These are phyloP conservation scores for Esox lucius DNA, from an alignment of 2,797 vertebrate species.

Conservation along the genomic window DNA sequence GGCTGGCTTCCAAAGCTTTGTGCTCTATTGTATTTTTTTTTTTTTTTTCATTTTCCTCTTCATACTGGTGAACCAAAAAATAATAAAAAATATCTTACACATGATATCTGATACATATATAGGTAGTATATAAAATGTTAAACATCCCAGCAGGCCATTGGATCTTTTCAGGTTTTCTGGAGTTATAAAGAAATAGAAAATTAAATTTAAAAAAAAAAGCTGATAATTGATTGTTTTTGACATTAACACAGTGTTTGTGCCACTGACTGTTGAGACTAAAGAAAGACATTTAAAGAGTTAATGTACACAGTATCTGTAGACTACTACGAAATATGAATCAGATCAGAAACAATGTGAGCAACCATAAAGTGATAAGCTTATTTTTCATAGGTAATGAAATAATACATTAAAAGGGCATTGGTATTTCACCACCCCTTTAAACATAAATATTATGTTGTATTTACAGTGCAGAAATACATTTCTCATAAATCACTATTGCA, in stretches of 20 bases:
- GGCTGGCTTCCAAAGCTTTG: conserved; percentile 37
- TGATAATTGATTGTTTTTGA: conserved; percentile 31
- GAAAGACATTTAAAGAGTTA: conserved; percentile 16
- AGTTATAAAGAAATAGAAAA: conserved; percentile 39
- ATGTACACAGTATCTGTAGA: neutral
- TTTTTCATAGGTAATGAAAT: neutral
- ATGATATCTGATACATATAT: conserved; percentile 18
- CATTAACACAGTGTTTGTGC: conserved; percentile 34
- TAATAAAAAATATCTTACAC: conserved; percentile 33
- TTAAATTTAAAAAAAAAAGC: conserved; percentile 9
- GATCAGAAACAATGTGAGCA: neutral
- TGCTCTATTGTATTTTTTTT: conserved; percentile 48
- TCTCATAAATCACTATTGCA: conserved; percentile 11
- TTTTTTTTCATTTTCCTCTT: conserved; percentile 18
- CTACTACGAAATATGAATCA: neutral
- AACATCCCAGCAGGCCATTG: conserved; percentile 56
- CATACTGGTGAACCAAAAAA: conserved; percentile 27
- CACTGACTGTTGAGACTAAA: conserved; percentile 21
- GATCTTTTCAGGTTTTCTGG: conserved; percentile 42
- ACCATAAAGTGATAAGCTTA: neutral
- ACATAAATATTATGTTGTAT: conserved; percentile 38
- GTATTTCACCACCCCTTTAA: conserved; percentile 34
- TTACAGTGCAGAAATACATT: conserved; percentile 45
- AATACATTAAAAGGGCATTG: conserved; percentile 29
- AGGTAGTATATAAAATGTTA: conserved; percentile 29